Conservation (phyloP, 2,113 vertebrate genomes). For the Phaethon lepturus region DNA sequence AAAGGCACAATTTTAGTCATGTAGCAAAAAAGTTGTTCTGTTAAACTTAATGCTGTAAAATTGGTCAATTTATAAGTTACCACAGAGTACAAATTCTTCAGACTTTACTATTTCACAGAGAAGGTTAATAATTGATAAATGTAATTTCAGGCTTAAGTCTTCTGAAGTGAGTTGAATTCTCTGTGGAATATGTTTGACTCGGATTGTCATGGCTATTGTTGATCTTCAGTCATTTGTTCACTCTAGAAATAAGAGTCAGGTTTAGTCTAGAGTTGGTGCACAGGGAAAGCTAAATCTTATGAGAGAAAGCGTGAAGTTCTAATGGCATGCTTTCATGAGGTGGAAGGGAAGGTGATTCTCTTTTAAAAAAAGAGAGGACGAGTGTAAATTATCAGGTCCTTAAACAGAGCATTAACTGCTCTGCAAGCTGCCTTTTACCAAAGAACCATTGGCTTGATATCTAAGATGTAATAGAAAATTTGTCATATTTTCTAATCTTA, state of each 20-base stretch:
- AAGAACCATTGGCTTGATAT: background rate
- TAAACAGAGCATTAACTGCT: background rate
- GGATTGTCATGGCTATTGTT: background rate
- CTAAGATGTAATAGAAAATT: background rate
- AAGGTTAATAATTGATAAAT: background rate
- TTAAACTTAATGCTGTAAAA: background rate
- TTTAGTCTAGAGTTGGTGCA: background rate
- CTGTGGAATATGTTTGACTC: background rate
- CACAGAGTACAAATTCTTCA: background rate
- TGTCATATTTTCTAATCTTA: background rate
- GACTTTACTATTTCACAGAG: background rate
- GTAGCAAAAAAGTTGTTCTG: background rate
- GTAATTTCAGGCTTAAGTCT: background rate
- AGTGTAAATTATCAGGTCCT: background rate
- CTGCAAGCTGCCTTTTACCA: background rate
- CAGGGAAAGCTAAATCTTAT: background rate
- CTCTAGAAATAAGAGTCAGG: background rate
- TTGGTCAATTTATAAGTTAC: background rate
- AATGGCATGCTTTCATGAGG: background rate
- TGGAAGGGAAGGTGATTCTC: background rate
- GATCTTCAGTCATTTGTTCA: background rate
- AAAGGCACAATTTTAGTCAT: background rate
- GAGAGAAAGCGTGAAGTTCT: background rate
- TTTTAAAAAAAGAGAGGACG: background rate
- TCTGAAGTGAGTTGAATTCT: background rate